Conservation (phyloP, 2,113 vertebrate species). For the Barbus barbus region DNA sequence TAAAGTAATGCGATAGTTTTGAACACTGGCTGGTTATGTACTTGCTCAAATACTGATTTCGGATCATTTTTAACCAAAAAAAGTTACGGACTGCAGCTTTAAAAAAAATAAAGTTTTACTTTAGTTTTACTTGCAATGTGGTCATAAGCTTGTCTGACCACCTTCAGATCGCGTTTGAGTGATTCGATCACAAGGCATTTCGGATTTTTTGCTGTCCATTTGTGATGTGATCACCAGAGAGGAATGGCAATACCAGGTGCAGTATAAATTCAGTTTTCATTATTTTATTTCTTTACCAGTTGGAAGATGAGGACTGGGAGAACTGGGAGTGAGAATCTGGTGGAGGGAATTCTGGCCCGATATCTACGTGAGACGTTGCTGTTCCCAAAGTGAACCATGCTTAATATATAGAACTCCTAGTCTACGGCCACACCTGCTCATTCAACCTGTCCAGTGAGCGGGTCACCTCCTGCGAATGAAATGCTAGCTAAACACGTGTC, state of each 20-base stretch:
- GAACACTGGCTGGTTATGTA: too few species aligned
- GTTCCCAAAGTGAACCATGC: conserved; percentile 65
- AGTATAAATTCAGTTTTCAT: not conserved
- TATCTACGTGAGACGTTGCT: conserved; percentile 61
- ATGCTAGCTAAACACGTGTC: conserved; percentile 17
- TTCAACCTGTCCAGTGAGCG: conserved; percentile 54
- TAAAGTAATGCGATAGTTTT: too few species aligned
- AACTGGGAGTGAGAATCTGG: conserved; percentile 87
- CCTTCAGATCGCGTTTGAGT: not conserved
- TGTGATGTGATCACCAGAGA: not conserved
- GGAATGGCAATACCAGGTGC: not conserved
- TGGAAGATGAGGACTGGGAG: conserved; percentile 97
- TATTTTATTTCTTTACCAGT: conserved; percentile 69
- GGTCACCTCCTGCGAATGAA: conserved; percentile 42
- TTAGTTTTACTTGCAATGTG: not conserved
- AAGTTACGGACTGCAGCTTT: too few species aligned
- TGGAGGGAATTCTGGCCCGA: conserved; percentile 47
- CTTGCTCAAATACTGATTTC: too few species aligned
- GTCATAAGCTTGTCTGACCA: not conserved
- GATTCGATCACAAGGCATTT: not conserved
- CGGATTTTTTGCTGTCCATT: not conserved
- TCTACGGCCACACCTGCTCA: conserved; percentile 71
- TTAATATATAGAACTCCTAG: conserved; percentile 71
- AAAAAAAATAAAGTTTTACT: too few species aligned
- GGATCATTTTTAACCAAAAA: too few species aligned